Conservation (phyloP, 1,140 invertebrate species). For the Zophobas atratus region DNA sequence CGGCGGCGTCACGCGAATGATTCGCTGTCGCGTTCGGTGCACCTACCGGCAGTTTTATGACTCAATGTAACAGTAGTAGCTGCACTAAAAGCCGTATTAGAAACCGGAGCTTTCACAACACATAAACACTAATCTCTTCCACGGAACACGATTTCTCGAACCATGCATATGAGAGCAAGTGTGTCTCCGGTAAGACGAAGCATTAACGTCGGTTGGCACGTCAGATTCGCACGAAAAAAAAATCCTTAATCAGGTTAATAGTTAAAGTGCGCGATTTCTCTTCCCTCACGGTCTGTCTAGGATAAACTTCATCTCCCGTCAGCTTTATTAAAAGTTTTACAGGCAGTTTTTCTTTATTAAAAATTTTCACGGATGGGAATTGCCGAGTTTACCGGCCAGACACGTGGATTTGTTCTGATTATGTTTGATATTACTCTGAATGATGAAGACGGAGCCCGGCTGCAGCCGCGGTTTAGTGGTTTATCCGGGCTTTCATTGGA, state of each 20-base stretch:
- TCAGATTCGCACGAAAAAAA: neutral
- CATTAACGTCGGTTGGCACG: slow-evolving; percentile 18
- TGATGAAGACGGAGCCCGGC: slow-evolving; percentile 10
- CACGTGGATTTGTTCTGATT: slow-evolving; percentile 32
- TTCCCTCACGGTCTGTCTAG: neutral
- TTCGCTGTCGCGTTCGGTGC: slow-evolving; percentile 23
- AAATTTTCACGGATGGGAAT: slow-evolving; percentile 28
- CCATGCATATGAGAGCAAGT: slow-evolving; percentile 34
- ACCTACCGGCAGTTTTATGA: slow-evolving; percentile 41
- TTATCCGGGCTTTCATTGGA: neutral
- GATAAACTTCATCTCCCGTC: slow-evolving; percentile 9
- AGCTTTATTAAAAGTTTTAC: slow-evolving; percentile 40
- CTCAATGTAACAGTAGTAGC: slow-evolving; percentile 45
- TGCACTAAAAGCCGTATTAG: slow-evolving; percentile 50
- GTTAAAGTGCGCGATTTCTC: neutral
- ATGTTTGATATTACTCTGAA: slow-evolving; percentile 16
- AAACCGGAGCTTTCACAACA: slow-evolving; percentile 40
- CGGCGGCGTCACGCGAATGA: slow-evolving; percentile 2
- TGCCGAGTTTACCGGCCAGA: slow-evolving; percentile 21
- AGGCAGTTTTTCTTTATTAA: slow-evolving; percentile 36
- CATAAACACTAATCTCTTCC: slow-evolving; percentile 50
- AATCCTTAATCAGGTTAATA: slow-evolving; percentile 1
- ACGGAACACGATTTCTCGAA: slow-evolving; percentile 40
- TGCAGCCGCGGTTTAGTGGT: too few species aligned
- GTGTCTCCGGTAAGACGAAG: neutral